phyloP scores from a whole-genome alignment of 2,888 invertebrate species.

The Dynastes hyllus region DNA sequence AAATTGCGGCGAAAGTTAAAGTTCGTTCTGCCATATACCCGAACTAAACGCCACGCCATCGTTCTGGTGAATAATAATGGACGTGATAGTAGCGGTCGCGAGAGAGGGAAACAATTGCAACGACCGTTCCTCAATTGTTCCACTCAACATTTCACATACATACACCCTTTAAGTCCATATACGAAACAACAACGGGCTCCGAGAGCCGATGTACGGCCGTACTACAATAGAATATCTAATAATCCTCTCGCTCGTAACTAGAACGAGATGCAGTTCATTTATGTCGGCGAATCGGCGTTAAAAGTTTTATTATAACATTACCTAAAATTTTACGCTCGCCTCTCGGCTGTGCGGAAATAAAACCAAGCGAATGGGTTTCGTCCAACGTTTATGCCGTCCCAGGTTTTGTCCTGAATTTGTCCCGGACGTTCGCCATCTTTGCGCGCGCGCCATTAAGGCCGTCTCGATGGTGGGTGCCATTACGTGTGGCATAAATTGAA shows the following conservation, averaged over 20 bases:
- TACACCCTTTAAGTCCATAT: not conserved
- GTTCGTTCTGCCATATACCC: conserved; percentile 12
- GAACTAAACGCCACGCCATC: conserved; percentile 26
- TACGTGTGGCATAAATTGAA: conserved; percentile 35
- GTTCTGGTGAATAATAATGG: conserved; percentile 48
- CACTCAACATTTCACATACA: conserved; percentile 19
- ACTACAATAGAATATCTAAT: conserved; percentile 46
- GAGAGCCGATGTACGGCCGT: not conserved
- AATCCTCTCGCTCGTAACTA: conserved; percentile 44
- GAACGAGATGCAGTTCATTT: conserved; percentile 48
- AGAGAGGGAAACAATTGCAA: conserved; percentile 46
- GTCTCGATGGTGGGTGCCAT: conserved; percentile 24
- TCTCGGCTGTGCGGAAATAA: conserved; percentile 10
- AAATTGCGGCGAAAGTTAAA: conserved; percentile 45
- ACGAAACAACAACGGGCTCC: not conserved
- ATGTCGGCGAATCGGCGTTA: conserved; percentile 41
- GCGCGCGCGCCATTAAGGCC: conserved; percentile 9
- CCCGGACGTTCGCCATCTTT: conserved; percentile 19
- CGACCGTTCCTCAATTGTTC: conserved; percentile 46
- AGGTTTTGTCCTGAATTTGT: conserved; percentile 20
- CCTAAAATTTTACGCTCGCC: conserved; percentile 41
- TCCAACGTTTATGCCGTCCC: conserved; percentile 4
- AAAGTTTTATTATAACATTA: conserved; percentile 47
- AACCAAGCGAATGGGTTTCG: conserved; percentile 7
- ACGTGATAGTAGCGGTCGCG: conserved; percentile 30